Percentiles rank a stretch among this genome's conserved stretches.
phyloP scores from a whole-genome alignment of 2,888 invertebrate species.

The Eupithecia subfuscata region DNA sequence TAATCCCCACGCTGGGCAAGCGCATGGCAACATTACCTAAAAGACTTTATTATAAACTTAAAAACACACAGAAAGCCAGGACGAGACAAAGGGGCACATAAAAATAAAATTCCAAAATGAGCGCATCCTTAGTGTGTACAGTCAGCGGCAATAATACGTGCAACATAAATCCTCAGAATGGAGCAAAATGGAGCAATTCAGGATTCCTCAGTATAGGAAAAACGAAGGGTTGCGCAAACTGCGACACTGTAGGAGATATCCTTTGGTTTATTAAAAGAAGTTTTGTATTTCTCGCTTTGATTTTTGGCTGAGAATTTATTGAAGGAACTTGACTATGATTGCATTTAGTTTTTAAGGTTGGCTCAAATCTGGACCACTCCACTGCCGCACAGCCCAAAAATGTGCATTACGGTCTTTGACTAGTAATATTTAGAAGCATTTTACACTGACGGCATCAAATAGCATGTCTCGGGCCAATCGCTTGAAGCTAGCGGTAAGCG shows the following conservation, averaged over 20 bases:
- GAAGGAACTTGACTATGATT: no score
- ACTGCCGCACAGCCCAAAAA: no score
- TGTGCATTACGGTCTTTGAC: no score
- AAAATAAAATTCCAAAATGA: slow-evolving; percentile 11
- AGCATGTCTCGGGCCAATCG: no score
- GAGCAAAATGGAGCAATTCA: slow-evolving; percentile 62
- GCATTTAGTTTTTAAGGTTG: no score
- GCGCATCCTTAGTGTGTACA: slow-evolving; percentile 25
- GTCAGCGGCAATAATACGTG: slow-evolving; percentile 53
- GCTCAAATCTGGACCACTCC: no score
- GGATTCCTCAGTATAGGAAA: slow-evolving; percentile 58
- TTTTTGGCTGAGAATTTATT: not conserved
- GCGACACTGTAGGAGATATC: slow-evolving; percentile 9
- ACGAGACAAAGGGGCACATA: not conserved
- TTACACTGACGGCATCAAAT: no score
- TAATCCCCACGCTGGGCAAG: no score
- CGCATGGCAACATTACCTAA: no score
- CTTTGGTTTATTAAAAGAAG: slow-evolving; percentile 4
- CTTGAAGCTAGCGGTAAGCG: no score
- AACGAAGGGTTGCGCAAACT: slow-evolving; percentile 41
- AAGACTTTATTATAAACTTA: no score
- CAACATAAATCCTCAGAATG: slow-evolving; percentile 61
- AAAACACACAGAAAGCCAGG: not conserved
- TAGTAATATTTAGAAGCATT: no score
- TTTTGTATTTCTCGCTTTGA: not conserved